phyloP scores from a whole-genome alignment of 2,797 vertebrate genomes.

The Heliangelus exortis region DNA sequence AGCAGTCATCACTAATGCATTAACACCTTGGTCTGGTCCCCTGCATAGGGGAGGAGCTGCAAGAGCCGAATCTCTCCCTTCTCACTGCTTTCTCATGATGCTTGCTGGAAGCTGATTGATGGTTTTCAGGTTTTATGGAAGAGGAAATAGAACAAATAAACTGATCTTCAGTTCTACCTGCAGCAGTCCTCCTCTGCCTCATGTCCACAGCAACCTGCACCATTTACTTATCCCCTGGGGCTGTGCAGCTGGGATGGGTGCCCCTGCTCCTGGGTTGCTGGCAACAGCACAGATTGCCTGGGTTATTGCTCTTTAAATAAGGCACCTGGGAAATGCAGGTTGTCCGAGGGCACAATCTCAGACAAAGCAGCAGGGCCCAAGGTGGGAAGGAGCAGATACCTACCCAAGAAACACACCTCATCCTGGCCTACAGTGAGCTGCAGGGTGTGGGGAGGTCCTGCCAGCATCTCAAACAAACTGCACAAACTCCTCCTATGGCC shows the following conservation, averaged over 20 bases:
- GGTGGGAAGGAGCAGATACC: background rate
- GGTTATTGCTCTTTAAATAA: background rate
- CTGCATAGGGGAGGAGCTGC: background rate
- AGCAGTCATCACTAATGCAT: background rate
- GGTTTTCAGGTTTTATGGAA: background rate
- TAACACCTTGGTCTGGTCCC: background rate
- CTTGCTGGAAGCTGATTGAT: background rate
- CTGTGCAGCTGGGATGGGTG: background rate
- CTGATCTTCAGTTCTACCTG: background rate
- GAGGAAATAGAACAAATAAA: conserved; percentile 54
- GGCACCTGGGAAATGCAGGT: background rate
- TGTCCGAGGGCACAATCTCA: background rate
- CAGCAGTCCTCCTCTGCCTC: background rate
- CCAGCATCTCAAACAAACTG: background rate
- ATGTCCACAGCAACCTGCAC: rapidly evolving
- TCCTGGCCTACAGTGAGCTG: background rate
- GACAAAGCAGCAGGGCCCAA: background rate
- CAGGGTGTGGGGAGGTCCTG: background rate
- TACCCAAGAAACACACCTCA: background rate
- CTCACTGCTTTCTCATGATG: conserved; percentile 30
- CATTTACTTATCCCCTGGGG: background rate
- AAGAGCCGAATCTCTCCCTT: background rate
- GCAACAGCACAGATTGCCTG: background rate
- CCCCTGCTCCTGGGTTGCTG: background rate
- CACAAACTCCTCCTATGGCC: background rate